These are phyloP conservation scores for Hirudo medicinalis DNA, from an alignment of 1,140 invertebrate species.

Conservation along the genomic window DNA sequence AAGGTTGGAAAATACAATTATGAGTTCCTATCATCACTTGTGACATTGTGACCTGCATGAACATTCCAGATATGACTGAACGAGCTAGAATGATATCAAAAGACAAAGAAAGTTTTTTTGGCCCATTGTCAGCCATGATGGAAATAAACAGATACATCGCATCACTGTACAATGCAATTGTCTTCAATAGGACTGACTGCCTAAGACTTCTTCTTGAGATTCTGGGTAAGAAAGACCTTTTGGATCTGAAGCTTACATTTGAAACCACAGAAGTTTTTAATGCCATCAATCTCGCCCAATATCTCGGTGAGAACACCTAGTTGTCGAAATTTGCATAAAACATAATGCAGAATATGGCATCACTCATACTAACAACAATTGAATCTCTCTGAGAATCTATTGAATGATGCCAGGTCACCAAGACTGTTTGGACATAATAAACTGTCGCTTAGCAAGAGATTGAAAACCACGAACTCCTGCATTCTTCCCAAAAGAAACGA, in stretches of 20 bases:
- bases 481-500: no score
- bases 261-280: not conserved
- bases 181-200: slow-evolving; percentile 18
- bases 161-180: slow-evolving; percentile 18
- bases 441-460: no score
- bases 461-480: no score
- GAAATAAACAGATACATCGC: slow-evolving; percentile 22
- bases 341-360: no score
- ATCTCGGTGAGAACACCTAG: slow-evolving; percentile 2
- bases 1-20: slow-evolving; percentile 7
- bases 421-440: no score
- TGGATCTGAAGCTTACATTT: slow-evolving; percentile 12
- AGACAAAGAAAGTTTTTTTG: slow-evolving; percentile 23
- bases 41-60: not conserved
- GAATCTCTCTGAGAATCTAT: no score
- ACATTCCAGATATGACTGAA: slow-evolving; percentile 19
- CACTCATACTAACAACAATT: no score
- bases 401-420: no score
- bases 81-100: slow-evolving; percentile 21
- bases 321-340: not conserved
- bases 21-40: not conserved
- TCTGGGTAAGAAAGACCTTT: slow-evolving; percentile 11
- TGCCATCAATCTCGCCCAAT: slow-evolving; percentile 15
- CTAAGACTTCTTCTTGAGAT: slow-evolving; percentile 12
- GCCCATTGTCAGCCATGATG: slow-evolving; percentile 12